Percentiles rank a stretch among this genome's conserved stretches.
These are phyloP conservation scores for Entosphenus tridentatus DNA, from an alignment of 2,113 vertebrate species.

Conservation along the genomic window DNA sequence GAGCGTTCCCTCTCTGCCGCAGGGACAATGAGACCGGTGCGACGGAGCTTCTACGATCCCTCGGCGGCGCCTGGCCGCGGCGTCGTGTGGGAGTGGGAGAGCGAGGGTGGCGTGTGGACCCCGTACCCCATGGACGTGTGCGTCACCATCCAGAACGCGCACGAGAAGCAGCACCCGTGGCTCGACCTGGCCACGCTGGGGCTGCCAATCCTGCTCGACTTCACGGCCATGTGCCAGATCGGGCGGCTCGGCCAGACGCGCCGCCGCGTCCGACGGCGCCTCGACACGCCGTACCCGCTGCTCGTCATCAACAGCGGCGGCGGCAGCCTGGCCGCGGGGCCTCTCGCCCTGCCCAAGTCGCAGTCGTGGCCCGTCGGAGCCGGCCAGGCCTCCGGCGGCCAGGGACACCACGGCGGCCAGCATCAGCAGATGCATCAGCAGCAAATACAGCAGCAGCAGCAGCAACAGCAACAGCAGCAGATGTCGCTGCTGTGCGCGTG, in stretches of 20 bases:
- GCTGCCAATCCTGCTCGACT: conserved; percentile 86
- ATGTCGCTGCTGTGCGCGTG: too few relatives aligned
- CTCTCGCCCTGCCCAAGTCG: conserved; percentile 68
- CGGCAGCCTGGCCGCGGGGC: not conserved
- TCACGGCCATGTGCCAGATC: conserved; percentile 86
- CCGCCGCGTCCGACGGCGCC: conserved; percentile 57
- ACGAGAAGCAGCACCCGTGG: conserved; percentile 96
- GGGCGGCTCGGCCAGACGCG: conserved; percentile 61
- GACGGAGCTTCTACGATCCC: conserved; percentile 80
- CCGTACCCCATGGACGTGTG: conserved; percentile 93
- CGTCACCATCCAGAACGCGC: conserved; percentile 89
- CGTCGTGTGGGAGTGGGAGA: conserved; percentile 96
- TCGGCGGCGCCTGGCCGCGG: conserved; percentile 81
- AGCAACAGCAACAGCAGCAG: too few relatives aligned
- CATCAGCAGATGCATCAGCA: too few relatives aligned
- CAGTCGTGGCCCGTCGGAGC: conserved; percentile 84
- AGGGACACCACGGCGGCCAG: conserved; percentile 11
- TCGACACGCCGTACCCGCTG: conserved; percentile 83
- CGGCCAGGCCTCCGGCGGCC: conserved; percentile 66
- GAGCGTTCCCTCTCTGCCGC: not conserved
- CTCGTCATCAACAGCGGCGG: conserved; percentile 32
- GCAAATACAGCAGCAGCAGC: too few relatives aligned
- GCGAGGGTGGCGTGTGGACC: conserved; percentile 61
- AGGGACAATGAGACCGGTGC: conserved; percentile 79
- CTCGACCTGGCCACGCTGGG: conserved; percentile 80